These are phyloP conservation scores for Sardinella longiceps DNA, from an alignment of 2,797 vertebrate genomes.

Conservation along the genomic window DNA sequence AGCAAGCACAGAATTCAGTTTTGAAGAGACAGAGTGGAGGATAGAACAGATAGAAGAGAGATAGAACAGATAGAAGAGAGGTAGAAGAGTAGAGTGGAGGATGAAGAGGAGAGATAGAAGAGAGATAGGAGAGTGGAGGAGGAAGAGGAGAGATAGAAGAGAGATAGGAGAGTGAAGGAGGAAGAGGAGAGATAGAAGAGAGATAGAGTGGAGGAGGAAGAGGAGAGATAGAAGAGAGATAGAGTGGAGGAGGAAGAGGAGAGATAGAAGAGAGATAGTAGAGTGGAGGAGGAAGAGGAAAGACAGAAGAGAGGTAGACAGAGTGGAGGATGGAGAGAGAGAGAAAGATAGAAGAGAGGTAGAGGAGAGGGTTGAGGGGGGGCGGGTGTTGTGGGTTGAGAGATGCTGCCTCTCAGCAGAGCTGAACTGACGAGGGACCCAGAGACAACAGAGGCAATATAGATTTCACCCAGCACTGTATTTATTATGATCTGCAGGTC, in stretches of 20 bases:
- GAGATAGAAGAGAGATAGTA: neutral
- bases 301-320: no score
- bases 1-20: neutral
- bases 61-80: neutral
- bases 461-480: conserved; percentile 42
- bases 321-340: no score
- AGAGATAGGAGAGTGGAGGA: no score
- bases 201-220: no score
- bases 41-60: neutral
- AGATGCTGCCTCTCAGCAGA: neutral
- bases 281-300: no score
- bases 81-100: no score
- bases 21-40: neutral
- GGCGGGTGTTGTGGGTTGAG: neutral
- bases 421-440: neutral
- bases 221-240: no score
- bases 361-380: neutral
- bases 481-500: conserved; percentile 60
- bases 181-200: neutral
- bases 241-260: neutral
- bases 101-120: no score
- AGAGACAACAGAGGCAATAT: conserved; percentile 27
- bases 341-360: no score
- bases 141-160: neutral
- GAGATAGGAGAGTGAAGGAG: neutral